Base-by-base conservation (phyloP, 2,797 vertebrate genomes). In the Fistularia tabacaria region DNA sequence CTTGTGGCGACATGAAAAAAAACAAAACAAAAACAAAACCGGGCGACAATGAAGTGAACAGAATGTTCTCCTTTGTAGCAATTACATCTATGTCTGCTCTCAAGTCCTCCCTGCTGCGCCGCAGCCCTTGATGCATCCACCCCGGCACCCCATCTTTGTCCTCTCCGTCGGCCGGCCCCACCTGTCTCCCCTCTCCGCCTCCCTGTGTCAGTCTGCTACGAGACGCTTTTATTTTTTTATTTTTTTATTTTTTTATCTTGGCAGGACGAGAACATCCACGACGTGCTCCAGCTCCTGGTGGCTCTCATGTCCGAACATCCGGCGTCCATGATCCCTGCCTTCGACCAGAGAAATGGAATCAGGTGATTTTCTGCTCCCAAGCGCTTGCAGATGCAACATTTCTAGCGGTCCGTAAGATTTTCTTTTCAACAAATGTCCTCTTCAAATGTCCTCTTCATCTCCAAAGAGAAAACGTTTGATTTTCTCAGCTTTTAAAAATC, bases 261-360 rank as follows among this genome's bases (percentile, higher is more conserved):
- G n/a, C 83, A 99, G 97, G 97, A 99, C 85, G 97, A 99, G 91
- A 99, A 99, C 76, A 98, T 99, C 79, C 97, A 99, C 58, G 97
- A 99, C 62, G 97, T 99, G 52, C 92, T 99, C 58, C 97, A 99
- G 86, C 86, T 99, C 76, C 76, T 99, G 54, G 97, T 99, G 76
- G 97, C 97, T 68, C 91, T 99, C 11, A 98, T 99, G 97, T 99
- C 97, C 8, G 97, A 99, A 74, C 97, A 99, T 57, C 97, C 97
- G 7, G 96, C 97, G 6, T 99, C 97, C 64, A 99, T 99, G 97
- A 99, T 99, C 80, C 97, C 97, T 40, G 97, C 97, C 2, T 99
- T 99, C 74, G 96, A 99, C 90, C 97, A 98, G 90, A 93, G 97
- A 71, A 99, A 98, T 57, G 97, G 97, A 71, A 99, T 98, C 92